phyloP scores from a whole-genome alignment of 2,888 invertebrate species.

The Rutpela maculata region DNA sequence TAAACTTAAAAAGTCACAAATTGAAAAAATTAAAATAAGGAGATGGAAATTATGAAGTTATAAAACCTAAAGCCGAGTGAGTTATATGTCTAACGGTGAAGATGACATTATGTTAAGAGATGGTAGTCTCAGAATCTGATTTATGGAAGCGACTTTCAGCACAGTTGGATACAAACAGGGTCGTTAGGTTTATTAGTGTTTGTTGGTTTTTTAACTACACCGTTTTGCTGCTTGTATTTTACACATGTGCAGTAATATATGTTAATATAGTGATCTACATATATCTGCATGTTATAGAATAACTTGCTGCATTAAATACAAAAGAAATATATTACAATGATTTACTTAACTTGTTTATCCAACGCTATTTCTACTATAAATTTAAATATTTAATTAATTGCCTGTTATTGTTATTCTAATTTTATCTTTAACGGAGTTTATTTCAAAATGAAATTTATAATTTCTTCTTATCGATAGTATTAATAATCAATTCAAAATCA shows the following conservation, averaged over 20 bases:
- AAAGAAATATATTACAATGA: conserved; percentile 43
- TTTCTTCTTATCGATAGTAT: not conserved
- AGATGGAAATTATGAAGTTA: conserved; percentile 14
- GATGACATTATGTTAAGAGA: conserved; percentile 55
- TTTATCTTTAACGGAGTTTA: conserved; percentile 6
- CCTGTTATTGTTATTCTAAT: conserved; percentile 30
- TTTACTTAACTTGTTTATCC: conserved; percentile 36
- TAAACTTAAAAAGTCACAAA: conserved; percentile 3
- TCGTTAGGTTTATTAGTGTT: conserved; percentile 61
- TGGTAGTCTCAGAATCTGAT: conserved; percentile 55
- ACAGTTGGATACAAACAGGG: conserved; percentile 60
- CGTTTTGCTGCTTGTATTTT: conserved; percentile 58
- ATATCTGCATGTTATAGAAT: conserved; percentile 47
- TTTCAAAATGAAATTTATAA: not conserved
- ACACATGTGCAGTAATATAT: conserved; percentile 50
- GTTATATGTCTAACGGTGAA: conserved; percentile 48
- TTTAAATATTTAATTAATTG: conserved; percentile 36
- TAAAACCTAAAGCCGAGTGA: conserved; percentile 19
- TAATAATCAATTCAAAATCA: not conserved
- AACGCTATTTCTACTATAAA: conserved; percentile 26
- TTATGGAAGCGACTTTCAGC: conserved; percentile 60
- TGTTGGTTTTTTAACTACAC: conserved; percentile 57
- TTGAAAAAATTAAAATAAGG: conserved; percentile 6
- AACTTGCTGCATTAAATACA: conserved; percentile 34
- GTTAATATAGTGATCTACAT: conserved; percentile 49